Conservation (phyloP, 2,888 invertebrate species). For the Atethmia centrago region DNA sequence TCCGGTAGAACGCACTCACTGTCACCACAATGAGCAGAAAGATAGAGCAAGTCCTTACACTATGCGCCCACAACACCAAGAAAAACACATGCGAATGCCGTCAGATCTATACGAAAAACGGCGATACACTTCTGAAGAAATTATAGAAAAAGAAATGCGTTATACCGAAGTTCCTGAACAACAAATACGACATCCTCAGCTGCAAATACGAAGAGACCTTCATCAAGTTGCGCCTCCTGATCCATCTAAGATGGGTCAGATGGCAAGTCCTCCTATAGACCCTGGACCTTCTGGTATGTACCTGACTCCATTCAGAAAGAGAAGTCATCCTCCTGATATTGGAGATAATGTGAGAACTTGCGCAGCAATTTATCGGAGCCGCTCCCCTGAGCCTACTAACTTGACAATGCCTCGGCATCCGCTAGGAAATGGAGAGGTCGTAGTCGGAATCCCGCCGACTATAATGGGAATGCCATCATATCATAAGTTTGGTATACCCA, state of each 20-base stretch:
- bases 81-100: conserved; percentile 80
- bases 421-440: conserved; percentile 79
- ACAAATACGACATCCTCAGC: conserved; percentile 89
- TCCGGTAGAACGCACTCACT: conserved; percentile 91
- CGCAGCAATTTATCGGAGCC: conserved; percentile 82
- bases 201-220: conserved; percentile 95
- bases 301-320: conserved; percentile 90
- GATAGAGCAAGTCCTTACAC: conserved; percentile 92
- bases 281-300: conserved; percentile 86
- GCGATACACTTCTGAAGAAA: conserved; percentile 86
- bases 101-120: conserved; percentile 86
- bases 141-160: conserved; percentile 87
- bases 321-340: conserved; percentile 90
- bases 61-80: conserved; percentile 93
- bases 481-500: conserved; percentile 87
- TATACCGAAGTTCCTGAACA: conserved; percentile 87
- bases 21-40: conserved; percentile 92
- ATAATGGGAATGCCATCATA: conserved; percentile 87
- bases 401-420: conserved; percentile 85
- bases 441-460: conserved; percentile 83
- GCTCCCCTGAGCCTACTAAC: conserved; percentile 89
- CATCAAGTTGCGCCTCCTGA: conserved; percentile 90
- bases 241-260: conserved; percentile 81
- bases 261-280: conserved; percentile 86
- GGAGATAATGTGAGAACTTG: conserved; percentile 85